Base-by-base conservation (phyloP, 2,797 vertebrate species). In the Ptychobarbus kaznakovi region DNA sequence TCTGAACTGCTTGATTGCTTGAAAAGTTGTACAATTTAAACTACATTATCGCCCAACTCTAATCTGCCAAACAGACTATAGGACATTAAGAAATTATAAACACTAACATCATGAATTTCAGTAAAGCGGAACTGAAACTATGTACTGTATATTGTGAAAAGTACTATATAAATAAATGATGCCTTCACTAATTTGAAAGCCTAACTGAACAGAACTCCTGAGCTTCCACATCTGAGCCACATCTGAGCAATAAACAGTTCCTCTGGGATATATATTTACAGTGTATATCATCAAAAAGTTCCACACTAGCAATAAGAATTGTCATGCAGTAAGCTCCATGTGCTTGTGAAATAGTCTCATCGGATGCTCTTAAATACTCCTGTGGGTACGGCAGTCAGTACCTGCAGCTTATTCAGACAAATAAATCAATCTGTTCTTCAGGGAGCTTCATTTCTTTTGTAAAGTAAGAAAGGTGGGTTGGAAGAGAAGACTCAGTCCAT, bases 401-500 rank as follows among this genome's bases (percentile, higher is more conserved):
- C 78, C 82, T 63, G 35, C 78, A 69, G 49, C 77, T 75, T 84
- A 77, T 66, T 80, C 72, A 82, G 65, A 84, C 35, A 78, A 81
- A 84, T 65, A 76, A 80, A 78, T 87, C 79, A 76, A 44, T 49
- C n/a, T 32, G 15, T 69, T 84, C 61, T 80, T 74, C 68, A 58
- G 69, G 53, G 70, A 76, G 61, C 77, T 84, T 81, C 35, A 76
- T 58, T 80, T 38, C 75, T 58, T 44, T 84, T 28, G 69, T 74
- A 73, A 80, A 80, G 81, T 73, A 61, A 81, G 83, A 88, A 56
- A 83, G 44, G 85, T 66, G 89, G 13, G 89, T 82, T 40, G 74
- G 88, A 86, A 86, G 88, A 90, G 88, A 76, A 77, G 84, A 86
- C 91, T 92, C 87, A 86, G 92, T 88, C 90, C 91, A 78, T 91